Percentiles rank a stretch among this genome's conserved stretches.
Evolutionary conservation across 2,888 invertebrate species (phyloP).

Genomic region (Macropis europaea): DNA sequence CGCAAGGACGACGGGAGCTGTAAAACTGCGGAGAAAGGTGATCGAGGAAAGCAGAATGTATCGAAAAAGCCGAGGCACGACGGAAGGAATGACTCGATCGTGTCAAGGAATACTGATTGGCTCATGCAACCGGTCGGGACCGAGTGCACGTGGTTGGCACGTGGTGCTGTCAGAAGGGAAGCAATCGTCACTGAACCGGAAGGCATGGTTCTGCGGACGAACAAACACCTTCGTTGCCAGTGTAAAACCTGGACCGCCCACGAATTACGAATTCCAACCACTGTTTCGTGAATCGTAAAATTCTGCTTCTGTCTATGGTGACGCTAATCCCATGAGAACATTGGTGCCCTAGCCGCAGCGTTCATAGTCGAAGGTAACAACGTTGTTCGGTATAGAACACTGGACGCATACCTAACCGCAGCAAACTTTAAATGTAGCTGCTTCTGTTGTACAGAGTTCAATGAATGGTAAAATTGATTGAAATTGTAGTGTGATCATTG

Average conservation of each 20-base stretch:
- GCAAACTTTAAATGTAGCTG: too few relatives aligned
- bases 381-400: too few relatives aligned
- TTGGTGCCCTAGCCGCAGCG: too few relatives aligned
- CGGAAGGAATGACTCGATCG: conserved; percentile 48
- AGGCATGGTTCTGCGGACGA: conserved; percentile 25
- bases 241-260: conserved; percentile 55
- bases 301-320: background rate
- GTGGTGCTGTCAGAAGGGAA: conserved; percentile 48
- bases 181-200: conserved; percentile 27
- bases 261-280: conserved; percentile 1
- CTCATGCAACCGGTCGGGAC: conserved; percentile 12
- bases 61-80: background rate
- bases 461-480: too few relatives aligned
- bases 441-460: too few relatives aligned
- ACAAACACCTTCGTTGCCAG: conserved; percentile 46
- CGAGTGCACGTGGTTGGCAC: conserved; percentile 63
- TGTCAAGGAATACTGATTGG: conserved; percentile 68
- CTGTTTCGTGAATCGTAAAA: background rate
- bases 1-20: conserved; percentile 11
- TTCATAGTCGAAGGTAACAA: too few relatives aligned
- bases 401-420: too few relatives aligned
- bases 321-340: too few relatives aligned
- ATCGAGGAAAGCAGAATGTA: background rate
- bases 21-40: background rate
- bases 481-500: too few relatives aligned